phyloP scores from a whole-genome alignment of 2,113 vertebrate species.

The Atherinomorus stipes region DNA sequence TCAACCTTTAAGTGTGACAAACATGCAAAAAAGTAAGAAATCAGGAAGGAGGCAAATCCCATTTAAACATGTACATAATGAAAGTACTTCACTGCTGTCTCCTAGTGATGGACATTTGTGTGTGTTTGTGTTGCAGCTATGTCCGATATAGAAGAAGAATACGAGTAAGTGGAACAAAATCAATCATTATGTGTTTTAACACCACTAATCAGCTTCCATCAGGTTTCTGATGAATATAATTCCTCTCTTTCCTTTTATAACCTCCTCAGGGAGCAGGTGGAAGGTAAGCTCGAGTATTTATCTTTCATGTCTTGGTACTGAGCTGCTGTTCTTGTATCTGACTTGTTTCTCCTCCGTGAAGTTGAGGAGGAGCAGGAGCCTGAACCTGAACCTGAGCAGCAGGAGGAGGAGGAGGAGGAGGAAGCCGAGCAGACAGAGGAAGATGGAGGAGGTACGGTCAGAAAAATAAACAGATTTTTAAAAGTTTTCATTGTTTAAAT shows the following conservation, averaged over 20 bases:
- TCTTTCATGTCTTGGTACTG: background rate
- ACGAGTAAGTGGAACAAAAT: constrained; percentile 78
- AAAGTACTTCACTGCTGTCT: background rate
- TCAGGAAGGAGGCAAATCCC: too few relatives aligned
- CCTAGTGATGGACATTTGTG: background rate
- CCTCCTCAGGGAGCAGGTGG: constrained; percentile 75
- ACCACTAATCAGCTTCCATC: background rate
- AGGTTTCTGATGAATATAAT: background rate
- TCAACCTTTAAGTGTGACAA: too few relatives aligned
- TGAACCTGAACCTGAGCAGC: background rate
- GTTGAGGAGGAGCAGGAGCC: constrained; percentile 67
- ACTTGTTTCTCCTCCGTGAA: constrained; percentile 37
- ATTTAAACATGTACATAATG: too few relatives aligned
- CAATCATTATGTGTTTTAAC: too few relatives aligned
- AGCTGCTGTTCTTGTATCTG: background rate
- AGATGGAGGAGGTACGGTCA: constrained; percentile 59
- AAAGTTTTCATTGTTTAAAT: background rate
- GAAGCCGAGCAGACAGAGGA: constrained; percentile 38
- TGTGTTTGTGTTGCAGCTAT: constrained; percentile 72
- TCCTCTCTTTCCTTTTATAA: constrained; percentile 9
- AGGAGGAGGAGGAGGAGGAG: constrained; percentile 43
- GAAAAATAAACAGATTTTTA: background rate
- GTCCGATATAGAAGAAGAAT: constrained; percentile 85
- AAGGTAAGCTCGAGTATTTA: constrained; percentile 56
- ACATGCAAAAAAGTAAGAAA: too few relatives aligned